phyloP scores from a whole-genome alignment of 1,140 invertebrate species.

The Drosophila persimilis region DNA sequence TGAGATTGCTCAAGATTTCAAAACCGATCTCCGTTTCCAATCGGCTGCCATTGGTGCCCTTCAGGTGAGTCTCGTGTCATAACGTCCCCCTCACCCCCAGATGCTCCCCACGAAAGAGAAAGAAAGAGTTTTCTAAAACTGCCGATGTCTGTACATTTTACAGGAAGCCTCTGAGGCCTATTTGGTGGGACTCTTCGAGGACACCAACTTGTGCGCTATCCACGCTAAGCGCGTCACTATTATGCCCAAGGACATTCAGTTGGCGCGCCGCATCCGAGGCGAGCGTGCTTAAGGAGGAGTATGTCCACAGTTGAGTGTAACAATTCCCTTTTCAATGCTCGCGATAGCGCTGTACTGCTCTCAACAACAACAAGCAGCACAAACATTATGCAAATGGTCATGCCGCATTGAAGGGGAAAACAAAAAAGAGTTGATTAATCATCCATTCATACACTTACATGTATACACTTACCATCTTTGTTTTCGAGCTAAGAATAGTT shows the following conservation, averaged over 20 bases:
- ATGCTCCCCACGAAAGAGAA: no score
- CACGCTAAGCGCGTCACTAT: conserved; percentile 96
- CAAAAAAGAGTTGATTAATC: no score
- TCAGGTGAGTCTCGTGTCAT: conserved; percentile 83
- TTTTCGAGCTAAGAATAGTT: neutral
- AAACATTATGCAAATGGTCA: no score
- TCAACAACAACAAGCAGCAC: neutral
- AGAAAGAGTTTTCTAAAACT: neutral
- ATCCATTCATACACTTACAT: neutral
- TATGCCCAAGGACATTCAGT: conserved; percentile 96
- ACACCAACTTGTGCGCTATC: conserved; percentile 93
- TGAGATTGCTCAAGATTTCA: conserved; percentile 94
- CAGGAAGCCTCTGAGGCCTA: conserved; percentile 94
- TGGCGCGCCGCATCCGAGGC: conserved; percentile 90
- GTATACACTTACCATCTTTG: conserved; percentile 6
- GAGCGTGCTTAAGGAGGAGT: conserved; percentile 86
- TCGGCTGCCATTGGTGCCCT: conserved; percentile 90
- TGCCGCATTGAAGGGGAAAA: no score
- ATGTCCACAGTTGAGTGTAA: conserved; percentile 1
- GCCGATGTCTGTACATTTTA: conserved; percentile 28
- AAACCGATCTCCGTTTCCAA: conserved; percentile 91
- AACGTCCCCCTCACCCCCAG: no score
- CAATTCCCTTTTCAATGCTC: conserved; percentile 2
- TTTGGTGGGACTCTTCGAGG: conserved; percentile 92
- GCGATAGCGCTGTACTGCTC: no score